A percentile compares a stretch with the other conserved stretches of the same genome.
phyloP scores from a whole-genome alignment of 2,888 invertebrate genomes.

The Lithophane semibrunnea region DNA sequence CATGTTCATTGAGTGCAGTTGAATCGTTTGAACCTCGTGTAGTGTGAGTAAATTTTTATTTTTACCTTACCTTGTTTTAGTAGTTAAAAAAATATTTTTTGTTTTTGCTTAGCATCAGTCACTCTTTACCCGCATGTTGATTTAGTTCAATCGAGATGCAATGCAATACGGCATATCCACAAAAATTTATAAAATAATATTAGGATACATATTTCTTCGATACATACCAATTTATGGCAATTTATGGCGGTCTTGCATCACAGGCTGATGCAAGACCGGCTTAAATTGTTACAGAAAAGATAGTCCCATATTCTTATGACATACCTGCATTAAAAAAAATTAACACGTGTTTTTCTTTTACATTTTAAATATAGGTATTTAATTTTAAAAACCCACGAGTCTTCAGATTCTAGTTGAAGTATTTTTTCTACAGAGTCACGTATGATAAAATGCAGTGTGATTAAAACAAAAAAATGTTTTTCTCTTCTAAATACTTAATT shows the following conservation, averaged over 20 bases:
- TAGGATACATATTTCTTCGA: neutral
- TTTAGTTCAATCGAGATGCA: neutral
- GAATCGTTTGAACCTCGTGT: slow-evolving; percentile 22
- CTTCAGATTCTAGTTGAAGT: neutral
- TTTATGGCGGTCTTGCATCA: no score
- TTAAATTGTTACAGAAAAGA: neutral
- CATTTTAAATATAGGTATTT: neutral
- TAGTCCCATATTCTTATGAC: neutral
- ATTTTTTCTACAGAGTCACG: neutral
- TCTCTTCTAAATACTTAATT: neutral
- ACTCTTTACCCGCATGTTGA: neutral
- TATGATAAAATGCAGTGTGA: neutral
- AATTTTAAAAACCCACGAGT: neutral
- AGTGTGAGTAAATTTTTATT: slow-evolving; percentile 45
- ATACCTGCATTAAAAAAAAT: neutral
- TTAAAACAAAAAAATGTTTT: neutral
- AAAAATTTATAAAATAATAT: neutral
- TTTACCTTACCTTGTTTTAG: slow-evolving; percentile 16
- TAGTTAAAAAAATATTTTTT: neutral
- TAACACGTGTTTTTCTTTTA: slow-evolving; percentile 16
- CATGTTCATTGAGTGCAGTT: slow-evolving; percentile 40
- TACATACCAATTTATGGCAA: neutral
- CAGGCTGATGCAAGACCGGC: slow-evolving; percentile 15
- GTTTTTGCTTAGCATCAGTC: neutral
- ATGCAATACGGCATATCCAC: no score